These are phyloP conservation scores for Hemibagrus wyckioides DNA, from an alignment of 2,113 vertebrate species.

Conservation along the genomic window DNA sequence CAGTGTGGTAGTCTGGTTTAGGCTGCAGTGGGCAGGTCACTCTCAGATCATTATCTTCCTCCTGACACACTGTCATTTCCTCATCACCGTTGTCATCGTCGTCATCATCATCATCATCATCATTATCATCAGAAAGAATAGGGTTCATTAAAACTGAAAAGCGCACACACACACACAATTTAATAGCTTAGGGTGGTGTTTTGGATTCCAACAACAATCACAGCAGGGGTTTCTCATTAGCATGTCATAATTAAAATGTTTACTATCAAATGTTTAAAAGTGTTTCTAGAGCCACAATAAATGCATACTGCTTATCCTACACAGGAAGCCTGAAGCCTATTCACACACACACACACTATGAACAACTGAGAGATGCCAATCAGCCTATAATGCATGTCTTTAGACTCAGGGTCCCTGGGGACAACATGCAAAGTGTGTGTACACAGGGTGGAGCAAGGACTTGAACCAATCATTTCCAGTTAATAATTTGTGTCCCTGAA, in stretches of 20 bases:
- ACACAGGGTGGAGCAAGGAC: no score
- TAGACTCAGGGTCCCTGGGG: no score
- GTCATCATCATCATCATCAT: conserved; percentile 3
- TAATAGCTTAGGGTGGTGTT: background rate
- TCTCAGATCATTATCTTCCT: conserved; percentile 70
- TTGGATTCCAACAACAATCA: background rate
- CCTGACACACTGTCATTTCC: conserved; percentile 64
- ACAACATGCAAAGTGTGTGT: no score
- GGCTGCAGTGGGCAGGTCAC: conserved; percentile 68
- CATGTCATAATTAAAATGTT: background rate
- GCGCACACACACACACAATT: conserved; percentile 4
- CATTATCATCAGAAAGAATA: conserved; percentile 48
- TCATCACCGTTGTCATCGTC: background rate
- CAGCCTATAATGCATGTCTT: no score
- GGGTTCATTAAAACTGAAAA: conserved; percentile 64
- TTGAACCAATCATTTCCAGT: background rate
- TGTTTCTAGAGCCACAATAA: background rate
- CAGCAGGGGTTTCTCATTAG: background rate
- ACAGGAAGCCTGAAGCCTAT: no score
- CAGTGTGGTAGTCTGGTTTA: conserved; percentile 60
- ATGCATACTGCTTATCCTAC: background rate
- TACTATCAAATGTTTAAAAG: background rate
- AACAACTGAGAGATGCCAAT: no score
- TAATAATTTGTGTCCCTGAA: background rate
- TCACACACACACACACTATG: no score